Percentiles rank a stretch among this genome's conserved stretches.
These are phyloP conservation scores for Drosophila pegasa DNA, from an alignment of 2,888 invertebrate genomes.

Conservation along the genomic window DNA sequence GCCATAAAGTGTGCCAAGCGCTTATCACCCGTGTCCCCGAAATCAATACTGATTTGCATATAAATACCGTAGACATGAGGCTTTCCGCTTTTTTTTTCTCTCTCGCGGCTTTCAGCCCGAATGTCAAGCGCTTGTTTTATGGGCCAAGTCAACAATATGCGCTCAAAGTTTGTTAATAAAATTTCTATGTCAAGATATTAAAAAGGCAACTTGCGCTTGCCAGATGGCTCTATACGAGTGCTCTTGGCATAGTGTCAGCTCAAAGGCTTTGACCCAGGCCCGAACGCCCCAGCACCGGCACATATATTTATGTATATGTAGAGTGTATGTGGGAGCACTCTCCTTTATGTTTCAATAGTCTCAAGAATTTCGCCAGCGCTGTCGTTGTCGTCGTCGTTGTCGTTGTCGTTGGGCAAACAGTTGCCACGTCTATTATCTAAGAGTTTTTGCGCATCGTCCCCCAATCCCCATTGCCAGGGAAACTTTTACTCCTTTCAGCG, in stretches of 20 bases:
- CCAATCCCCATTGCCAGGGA: conserved; percentile 40
- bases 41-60: conserved; percentile 77
- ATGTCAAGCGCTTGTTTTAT: conserved; percentile 74
- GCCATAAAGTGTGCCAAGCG: conserved; percentile 67
- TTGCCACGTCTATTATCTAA: conserved; percentile 74
- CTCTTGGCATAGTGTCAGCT: conserved; percentile 16
- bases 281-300: conserved; percentile 7
- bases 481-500: conserved; percentile 72
- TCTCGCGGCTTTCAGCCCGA: conserved; percentile 42
- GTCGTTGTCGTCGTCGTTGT: conserved; percentile 42
- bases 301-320: background rate
- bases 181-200: conserved; percentile 67
- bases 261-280: conserved; percentile 49
- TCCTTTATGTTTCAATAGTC: conserved; percentile 75
- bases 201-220: conserved; percentile 39
- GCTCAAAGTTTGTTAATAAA: conserved; percentile 70
- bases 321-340: conserved; percentile 16
- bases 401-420: conserved; percentile 62
- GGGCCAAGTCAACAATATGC: conserved; percentile 55
- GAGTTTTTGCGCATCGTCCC: conserved; percentile 55
- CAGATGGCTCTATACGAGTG: conserved; percentile 19
- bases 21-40: conserved; percentile 72
- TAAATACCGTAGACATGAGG: conserved; percentile 66
- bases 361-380: conserved; percentile 38
- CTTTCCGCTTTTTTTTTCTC: conserved; percentile 6